Base-by-base conservation (phyloP, 37 sponge, comb jelly and placozoan genomes). In the Bolinopsis microptera region DNA sequence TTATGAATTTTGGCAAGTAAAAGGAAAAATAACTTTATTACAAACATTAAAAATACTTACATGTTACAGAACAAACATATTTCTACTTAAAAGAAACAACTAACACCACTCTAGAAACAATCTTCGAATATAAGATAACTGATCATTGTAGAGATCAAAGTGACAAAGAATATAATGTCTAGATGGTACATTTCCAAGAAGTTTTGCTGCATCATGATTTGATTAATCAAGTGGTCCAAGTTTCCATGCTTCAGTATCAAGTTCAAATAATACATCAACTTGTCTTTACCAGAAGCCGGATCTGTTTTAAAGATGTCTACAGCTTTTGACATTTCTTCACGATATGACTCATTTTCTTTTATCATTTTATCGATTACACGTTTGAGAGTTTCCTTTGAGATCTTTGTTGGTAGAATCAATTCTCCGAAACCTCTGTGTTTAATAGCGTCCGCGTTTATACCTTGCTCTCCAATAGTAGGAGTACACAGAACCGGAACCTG, bases 221-320 rank as follows among this genome's bases (percentile, higher is more conserved):
- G 22, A 27, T 86, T 86, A 2, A 24, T 31, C 40, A 86, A 27
- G 30, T 24, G 39, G 30, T 86, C 30, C 0, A 86, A 30, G 30
- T 38, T 41, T 41, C 26, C 2, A 41, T 86, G 36, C 25, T 38
- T 18, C 31, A 86, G 61, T 18, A 86, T 40, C 26, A 86, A 24
- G 30, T 86, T 34, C 30, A 86, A 2, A 86, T 86, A 86, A 40
- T 86, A 41, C 0, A 86, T 40, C 61, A 86, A 22, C 22, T 86
- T 86, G 25, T 86, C 36, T 9, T 35, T 86, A n/a, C 90, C 90
- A 24, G 61, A 39, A 30, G 90, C 90, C 1, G 90, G 90, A 39
- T 41, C 90, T 8, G 90, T 36, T 8, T 86, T 0, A 34, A 39
- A 86, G 41, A 33, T 40, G 23, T 86, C 61, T n/a, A n/a, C 36